These are phyloP conservation scores for Venturia canescens DNA, from an alignment of 1,140 invertebrate genomes.

Conservation along the genomic window DNA sequence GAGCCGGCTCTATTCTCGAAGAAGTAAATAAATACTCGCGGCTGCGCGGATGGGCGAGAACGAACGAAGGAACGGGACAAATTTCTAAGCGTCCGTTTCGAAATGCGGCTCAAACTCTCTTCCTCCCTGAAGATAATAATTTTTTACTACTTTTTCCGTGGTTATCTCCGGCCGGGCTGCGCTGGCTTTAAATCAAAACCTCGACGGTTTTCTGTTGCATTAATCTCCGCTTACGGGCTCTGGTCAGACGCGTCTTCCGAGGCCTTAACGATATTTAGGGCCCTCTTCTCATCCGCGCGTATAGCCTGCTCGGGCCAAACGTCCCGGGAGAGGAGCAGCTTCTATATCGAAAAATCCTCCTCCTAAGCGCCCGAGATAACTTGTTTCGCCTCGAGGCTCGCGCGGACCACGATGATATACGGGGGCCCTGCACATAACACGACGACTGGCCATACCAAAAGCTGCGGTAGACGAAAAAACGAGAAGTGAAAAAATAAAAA, in stretches of 20 bases:
- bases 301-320: no score
- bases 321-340: no score
- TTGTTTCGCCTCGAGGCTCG: slow-evolving; percentile 41
- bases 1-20: background rate
- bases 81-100: background rate
- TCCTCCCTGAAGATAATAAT: no score
- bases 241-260: background rate
- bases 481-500: slow-evolving; percentile 14
- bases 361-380: slow-evolving; percentile 63
- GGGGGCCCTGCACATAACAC: background rate
- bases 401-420: slow-evolving; percentile 2
- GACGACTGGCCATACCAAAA: background rate
- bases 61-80: background rate
- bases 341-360: no score
- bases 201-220: background rate
- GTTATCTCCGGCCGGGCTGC: no score
- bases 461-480: slow-evolving; percentile 13
- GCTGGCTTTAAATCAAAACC: background rate
- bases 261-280: slow-evolving; percentile 66
- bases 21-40: background rate
- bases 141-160: no score
- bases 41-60: background rate
- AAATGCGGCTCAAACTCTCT: no score
- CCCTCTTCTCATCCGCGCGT: slow-evolving; percentile 47
- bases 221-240: background rate